Base-by-base conservation (phyloP, 2,888 invertebrate species). In the Paralinhomoeus sp. region DNA sequence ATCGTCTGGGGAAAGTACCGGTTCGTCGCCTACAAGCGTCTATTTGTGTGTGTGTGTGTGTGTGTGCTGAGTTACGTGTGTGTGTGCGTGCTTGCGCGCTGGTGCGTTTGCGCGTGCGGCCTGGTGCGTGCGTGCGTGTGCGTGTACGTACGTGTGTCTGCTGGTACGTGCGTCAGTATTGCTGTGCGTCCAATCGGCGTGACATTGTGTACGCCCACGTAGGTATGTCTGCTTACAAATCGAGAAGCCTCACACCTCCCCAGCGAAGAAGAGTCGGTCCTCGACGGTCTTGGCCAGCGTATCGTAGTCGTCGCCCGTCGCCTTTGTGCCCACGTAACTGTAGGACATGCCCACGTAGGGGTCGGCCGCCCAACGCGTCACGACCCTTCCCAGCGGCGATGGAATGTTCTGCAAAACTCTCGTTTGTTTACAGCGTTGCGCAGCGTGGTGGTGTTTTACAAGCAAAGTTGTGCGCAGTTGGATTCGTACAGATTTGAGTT, bases 1-100 rank as follows among this genome's bases (percentile, higher is more conserved):
- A 68, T 63, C 3, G 67, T 66, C 51, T 67, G 67, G 17, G 67
- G 67, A 50, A 61, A 65, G 50, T 61, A 62, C 3, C 62, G 56
- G 47, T 63, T 64, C n/a, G 67, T 67, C 17, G 64, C 65, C 66
- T 67, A 52, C 22, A 61, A 45, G 18, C 12, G 23, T 18, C 3
- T 20, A 35, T 15, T 17, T 17, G 5, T 15, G 12, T 17, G 33
- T 33, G 12, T 33, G 17, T 17, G 17, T 13, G 17, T 13, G 12
- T 17, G 9, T 17, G 9, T 33, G 33, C 33, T 17, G 12, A 9
- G 33, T 9, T 33, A 9, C 33, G 9, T 37, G 17, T 22, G 12
- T 9, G 12, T 9, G 17, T 17, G 38, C 23, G 17, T 15, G 21
- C 17, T 9, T 9, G 12, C 9, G 17, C 38, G 12, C n/a, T n/a